phyloP scores from a whole-genome alignment of 2,888 invertebrate genomes.

The Eilema depressum region DNA sequence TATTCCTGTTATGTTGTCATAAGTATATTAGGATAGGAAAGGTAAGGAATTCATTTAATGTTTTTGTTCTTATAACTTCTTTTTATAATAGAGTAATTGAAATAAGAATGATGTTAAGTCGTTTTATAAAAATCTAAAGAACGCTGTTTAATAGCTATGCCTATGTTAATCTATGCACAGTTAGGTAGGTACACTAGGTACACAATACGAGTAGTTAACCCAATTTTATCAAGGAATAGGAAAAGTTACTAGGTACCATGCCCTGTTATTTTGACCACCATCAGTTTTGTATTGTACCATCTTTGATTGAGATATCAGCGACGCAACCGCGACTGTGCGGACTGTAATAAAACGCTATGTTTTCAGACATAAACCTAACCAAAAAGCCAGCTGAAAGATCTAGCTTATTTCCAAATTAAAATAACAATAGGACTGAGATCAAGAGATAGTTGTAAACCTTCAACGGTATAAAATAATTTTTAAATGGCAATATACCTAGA shows the following conservation, averaged over 20 bases:
- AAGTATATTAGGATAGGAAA: not conserved
- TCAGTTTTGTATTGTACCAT: not conserved
- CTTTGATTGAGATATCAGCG: not conserved
- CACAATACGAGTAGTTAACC: not conserved
- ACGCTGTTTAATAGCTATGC: not conserved
- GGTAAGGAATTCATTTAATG: not conserved
- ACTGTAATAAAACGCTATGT: no score
- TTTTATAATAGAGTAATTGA: not conserved
- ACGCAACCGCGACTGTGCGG: no score
- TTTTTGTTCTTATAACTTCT: not conserved
- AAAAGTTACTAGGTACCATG: not conserved
- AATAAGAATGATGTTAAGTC: not conserved
- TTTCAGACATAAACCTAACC: not conserved
- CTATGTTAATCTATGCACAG: not conserved
- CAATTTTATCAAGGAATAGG: not conserved
- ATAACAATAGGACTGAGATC: slow-evolving; percentile 8
- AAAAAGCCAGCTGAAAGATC: not conserved
- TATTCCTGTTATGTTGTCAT: not conserved
- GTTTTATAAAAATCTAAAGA: not conserved
- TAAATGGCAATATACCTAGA: slow-evolving; percentile 20
- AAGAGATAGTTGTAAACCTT: slow-evolving; percentile 27
- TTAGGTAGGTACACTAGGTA: no score
- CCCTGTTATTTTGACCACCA: not conserved
- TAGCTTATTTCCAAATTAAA: not conserved
- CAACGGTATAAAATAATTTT: slow-evolving; percentile 14